Evolutionary conservation across 2,888 invertebrate species (phyloP), one percentile per base, ranked within the genome.

Genomic region (Andrena dorsata): DNA sequence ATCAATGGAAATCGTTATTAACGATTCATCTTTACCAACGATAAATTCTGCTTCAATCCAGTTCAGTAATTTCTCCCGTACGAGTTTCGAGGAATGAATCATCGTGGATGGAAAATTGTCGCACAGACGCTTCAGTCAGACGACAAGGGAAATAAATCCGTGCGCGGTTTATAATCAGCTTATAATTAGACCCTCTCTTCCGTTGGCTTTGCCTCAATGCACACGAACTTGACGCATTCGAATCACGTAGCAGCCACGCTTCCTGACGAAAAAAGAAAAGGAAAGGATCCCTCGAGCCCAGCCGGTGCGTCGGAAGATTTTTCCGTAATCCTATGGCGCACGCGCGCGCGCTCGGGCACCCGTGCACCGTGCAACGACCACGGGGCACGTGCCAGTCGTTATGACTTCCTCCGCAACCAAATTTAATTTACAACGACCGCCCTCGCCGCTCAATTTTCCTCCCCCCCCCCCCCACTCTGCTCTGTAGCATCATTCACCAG

Each of bases 241-340:
- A 80, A 87, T 91, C 92, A 92, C 92, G 92, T 91, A 88, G 73
- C 76, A 71, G 90, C 87, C 92, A 91, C 90, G 92, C 91, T 91
- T 90, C 89, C 91, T 90, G 90, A 87, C 87, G 85, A 84, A 87
- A 86, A 80, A 49, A 28, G 5, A 51, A 28, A 70, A 41, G n/a
- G 28, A 65, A 47, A 32, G 51, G 16, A n/a, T 32, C 20, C 35
- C 51, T 26, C 32, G 26, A 41, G 30, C 74, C 28, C 41, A 41
- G 7, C 63, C 26, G 30, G 58, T 16, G 41, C 23, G 68, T 16
- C n/a, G 60, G 51, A 86, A 81, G 86, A 88, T 88, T 83, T 89
- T 86, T 76, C 83, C 83, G 74, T 86, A 84, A 88, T 88, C 75
- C 73, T 76, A 77, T 56, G 78, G 72, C 76, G 80, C 74, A 35